Evolutionary conservation across 2,797 vertebrate species (phyloP).

Genomic region (Typhlichthys subterraneus): DNA sequence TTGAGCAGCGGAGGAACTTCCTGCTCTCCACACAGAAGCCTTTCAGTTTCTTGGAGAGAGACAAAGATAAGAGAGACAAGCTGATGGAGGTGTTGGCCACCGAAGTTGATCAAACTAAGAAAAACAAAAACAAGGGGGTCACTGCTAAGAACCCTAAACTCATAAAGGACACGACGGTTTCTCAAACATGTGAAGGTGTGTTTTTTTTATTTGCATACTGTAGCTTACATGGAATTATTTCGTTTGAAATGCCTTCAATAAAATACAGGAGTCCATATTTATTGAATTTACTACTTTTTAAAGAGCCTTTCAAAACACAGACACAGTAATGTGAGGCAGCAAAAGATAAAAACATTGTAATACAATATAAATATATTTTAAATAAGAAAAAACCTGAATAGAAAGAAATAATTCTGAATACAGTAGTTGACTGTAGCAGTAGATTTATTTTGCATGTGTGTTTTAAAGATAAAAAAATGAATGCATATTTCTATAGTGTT

Average conservation of each 20-base stretch:
- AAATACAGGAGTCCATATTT: neutral
- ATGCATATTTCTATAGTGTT: neutral
- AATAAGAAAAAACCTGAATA: too few relatives aligned
- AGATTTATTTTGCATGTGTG: neutral
- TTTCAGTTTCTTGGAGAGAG: slow-evolving; percentile 87
- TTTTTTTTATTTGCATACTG: neutral
- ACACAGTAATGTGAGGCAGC: neutral
- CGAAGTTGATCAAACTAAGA: slow-evolving; percentile 47
- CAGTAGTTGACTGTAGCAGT: too few relatives aligned
- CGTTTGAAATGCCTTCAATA: too few relatives aligned
- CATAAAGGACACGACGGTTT: slow-evolving; percentile 67
- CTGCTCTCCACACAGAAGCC: slow-evolving; percentile 88
- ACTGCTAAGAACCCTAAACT: slow-evolving; percentile 68
- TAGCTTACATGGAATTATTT: too few relatives aligned
- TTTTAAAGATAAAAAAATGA: neutral
- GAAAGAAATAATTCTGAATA: too few relatives aligned
- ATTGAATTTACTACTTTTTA: too few relatives aligned
- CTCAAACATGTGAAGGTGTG: slow-evolving; percentile 84
- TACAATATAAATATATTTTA: too few relatives aligned
- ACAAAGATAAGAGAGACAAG: slow-evolving; percentile 79
- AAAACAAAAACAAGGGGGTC: slow-evolving; percentile 51
- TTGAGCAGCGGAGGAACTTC: slow-evolving; percentile 84
- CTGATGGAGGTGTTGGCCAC: slow-evolving; percentile 56
- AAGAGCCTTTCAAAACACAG: too few relatives aligned
- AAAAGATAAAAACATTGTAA: neutral